Base-by-base conservation (phyloP, 1,140 invertebrate genomes). In the Ips nitidus region DNA sequence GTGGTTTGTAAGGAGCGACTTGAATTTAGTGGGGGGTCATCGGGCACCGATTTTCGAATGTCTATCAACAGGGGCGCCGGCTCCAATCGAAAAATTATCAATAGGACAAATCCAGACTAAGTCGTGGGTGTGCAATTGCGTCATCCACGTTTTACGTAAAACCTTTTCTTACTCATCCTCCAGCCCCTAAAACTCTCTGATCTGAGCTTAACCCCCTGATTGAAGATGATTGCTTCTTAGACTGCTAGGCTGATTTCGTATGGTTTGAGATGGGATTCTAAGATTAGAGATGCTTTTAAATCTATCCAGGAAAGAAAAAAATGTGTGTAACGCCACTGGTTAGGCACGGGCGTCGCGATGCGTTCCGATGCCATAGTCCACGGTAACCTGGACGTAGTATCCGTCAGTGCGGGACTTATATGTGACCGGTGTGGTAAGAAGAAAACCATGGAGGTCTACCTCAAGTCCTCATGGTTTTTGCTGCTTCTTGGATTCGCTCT, bases 391-490 rank as follows among this genome's bases (percentile, higher is more conserved):
- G 74, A 72, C 73, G 63, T 72, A 66, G 55, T 66, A 66, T 52
- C 66, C 64, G 69, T 78, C 78, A 77, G 78, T 79, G 76, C 75
- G 76, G 76, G 74, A 77, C 72, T 72, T 79, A 74, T 74, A 79
- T 79, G 78, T 79, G 77, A 77, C 74, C 71, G 75, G 75, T 77
- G 74, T 76, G 74, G 77, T 77, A 74, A 78, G 72, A 72, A 73
- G 66, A 77, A 71, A 75, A 78, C 78, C 75, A 80, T 80, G 79
- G 77, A 80, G 77, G 76, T 76, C 78, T 76, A 72, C 72, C 70
- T 74, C 71, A 79, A 73, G 75, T 80, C 78, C 77, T 78, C 75
- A 75, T 77, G 77, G 76, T 76, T 75, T 69, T 74, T 77, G 71
- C 75, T 79, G 71, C 73, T 80, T 71, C 75, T 80, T 73, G 79